Base-by-base conservation (phyloP, 2,888 invertebrate genomes). In the Cinara cedri region DNA sequence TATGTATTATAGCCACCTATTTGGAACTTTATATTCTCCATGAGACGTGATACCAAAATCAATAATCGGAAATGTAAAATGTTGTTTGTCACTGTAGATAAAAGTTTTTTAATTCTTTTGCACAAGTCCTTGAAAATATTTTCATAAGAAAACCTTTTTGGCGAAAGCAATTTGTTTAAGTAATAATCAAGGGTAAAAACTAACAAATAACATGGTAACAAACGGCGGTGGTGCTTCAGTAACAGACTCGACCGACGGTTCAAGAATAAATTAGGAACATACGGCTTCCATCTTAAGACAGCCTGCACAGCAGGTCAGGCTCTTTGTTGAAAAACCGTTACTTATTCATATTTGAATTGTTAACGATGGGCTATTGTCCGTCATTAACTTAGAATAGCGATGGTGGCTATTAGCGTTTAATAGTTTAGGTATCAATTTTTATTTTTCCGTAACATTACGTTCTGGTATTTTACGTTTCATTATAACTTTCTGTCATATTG, bases 361-460 rank as follows among this genome's bases (percentile, higher is more conserved):
- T n/a, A n/a, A n/a, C n/a, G n/a, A n/a, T n/a, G n/a, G n/a, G n/a
- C n/a, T n/a, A n/a, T 54, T n/a, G n/a, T 19, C 51, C 51, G 51
- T 9, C 1, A 4, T 9, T 10, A 54, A 54, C 54, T 54, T 54
- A 9, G 54, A 19, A 54, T n/a, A n/a, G 54, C 19, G 19, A 54
- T 3, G 11, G 11, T 3, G 10, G 19, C 54, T 1, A 54, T 54
- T 54, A 54, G 19, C 54, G 3, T 54, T 54, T 19, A 54, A 54
- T 19, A 54, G n/a, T 54, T 54, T 54, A 11, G 54, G 19, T 2
- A 54, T 11, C 19, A 54, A 21, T 55, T 55, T 19, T 21, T 55
- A 55, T 55, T 55, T n/a, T 55, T 55, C 55, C 21, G 55, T 55
- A 55, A 21, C 13, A 21, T 55, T 55, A 55, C 55, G 55, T 11